Evolutionary conservation across 1,140 invertebrate genomes (phyloP).

Genomic region (Caerostris extrusa): DNA sequence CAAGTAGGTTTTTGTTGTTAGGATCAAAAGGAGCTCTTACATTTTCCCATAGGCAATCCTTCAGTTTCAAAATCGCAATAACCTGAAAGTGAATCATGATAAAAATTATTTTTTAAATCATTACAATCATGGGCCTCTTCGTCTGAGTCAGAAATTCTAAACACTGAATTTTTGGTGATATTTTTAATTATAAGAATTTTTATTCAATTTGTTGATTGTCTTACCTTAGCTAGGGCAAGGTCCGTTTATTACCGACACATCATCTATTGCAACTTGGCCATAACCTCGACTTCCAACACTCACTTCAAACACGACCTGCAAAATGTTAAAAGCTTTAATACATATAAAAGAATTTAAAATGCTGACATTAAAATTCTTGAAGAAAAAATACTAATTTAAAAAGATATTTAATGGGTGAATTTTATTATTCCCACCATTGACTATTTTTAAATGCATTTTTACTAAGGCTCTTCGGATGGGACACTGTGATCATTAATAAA

Average conservation of each 20-base stretch:
- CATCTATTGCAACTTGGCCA: conserved; percentile 75
- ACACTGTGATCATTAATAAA: too few relatives aligned
- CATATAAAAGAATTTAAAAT: too few relatives aligned
- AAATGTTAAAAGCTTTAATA: background rate
- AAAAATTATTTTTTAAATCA: background rate
- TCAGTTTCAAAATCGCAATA: conserved; percentile 75
- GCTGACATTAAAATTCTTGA: too few relatives aligned
- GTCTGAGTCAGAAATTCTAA: too few relatives aligned
- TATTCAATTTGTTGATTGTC: background rate
- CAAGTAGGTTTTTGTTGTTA: background rate
- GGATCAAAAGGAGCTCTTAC: background rate
- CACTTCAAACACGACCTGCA: conserved; percentile 70
- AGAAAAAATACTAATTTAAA: too few relatives aligned
- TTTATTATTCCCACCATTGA: too few relatives aligned
- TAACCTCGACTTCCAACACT: conserved; percentile 35
- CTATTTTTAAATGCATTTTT: too few relatives aligned
- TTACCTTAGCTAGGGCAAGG: conserved; percentile 65
- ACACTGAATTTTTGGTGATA: background rate
- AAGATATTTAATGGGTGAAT: too few relatives aligned
- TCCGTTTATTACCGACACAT: conserved; percentile 53
- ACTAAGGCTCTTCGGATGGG: too few relatives aligned
- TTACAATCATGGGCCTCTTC: background rate
- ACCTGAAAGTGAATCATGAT: conserved; percentile 1
- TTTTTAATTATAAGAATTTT: background rate
- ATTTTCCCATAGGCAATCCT: conserved; percentile 76